Percentiles rank a stretch among this genome's conserved stretches.
These are phyloP conservation scores for Cheirogaleus medius DNA, from an alignment of 2,113 vertebrate genomes.

Conservation along the genomic window DNA sequence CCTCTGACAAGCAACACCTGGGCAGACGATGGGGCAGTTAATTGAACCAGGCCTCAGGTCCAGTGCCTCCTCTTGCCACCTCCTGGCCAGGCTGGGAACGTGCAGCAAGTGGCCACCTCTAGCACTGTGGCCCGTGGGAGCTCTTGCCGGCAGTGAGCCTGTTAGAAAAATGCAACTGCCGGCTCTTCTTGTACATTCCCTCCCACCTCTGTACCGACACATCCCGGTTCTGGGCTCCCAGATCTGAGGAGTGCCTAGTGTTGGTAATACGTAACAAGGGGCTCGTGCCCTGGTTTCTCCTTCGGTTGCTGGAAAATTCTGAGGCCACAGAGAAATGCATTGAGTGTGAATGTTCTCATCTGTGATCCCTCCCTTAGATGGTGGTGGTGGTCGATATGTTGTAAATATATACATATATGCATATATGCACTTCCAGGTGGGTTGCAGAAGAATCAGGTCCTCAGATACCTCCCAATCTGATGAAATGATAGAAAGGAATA, in stretches of 20 bases:
- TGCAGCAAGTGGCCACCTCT: background rate
- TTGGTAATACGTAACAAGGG: background rate
- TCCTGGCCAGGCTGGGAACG: background rate
- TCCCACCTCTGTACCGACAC: background rate
- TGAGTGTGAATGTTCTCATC: conserved; percentile 76
- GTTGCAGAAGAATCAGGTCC: conserved; percentile 78
- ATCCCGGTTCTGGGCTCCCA: background rate
- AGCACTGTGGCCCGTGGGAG: background rate
- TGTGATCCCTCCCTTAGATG: conserved; percentile 58
- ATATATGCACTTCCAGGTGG: conserved; percentile 9
- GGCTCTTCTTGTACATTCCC: conserved; percentile 14
- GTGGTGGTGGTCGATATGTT: conserved; percentile 62
- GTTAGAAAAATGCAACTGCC: conserved; percentile 25
- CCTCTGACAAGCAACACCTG: background rate
- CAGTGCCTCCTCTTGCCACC: conserved; percentile 21
- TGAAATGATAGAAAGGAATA: conserved; percentile 55
- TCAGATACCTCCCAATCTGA: conserved; percentile 79
- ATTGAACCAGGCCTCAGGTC: background rate
- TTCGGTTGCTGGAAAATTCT: conserved; percentile 73
- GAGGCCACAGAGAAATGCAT: conserved; percentile 73
- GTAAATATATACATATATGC: conserved; percentile 54
- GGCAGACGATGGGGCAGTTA: conserved; percentile 10
- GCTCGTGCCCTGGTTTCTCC: conserved; percentile 70
- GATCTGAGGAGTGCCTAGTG: background rate
- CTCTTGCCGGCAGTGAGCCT: conserved; percentile 11